Conservation (phyloP, 2,888 invertebrate genomes). For the Chromoteleia sp. region DNA sequence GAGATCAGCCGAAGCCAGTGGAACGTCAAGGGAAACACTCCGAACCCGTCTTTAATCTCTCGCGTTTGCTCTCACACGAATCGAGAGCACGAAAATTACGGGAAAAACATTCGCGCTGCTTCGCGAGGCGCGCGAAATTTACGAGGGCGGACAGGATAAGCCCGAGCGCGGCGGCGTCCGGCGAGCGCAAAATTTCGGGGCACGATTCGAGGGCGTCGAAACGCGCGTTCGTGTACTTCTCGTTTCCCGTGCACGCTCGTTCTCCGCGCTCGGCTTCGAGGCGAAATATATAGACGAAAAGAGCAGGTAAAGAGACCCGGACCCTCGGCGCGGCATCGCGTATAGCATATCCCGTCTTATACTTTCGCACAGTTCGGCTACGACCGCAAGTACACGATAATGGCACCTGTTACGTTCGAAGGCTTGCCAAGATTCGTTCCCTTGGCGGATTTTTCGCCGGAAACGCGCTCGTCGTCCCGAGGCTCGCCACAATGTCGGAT, state of each 20-base stretch:
- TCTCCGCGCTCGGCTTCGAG: not conserved
- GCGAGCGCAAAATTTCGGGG: too few relatives aligned
- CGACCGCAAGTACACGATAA: conserved; percentile 67
- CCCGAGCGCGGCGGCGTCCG: too few relatives aligned
- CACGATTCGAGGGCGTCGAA: not conserved
- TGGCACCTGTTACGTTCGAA: conserved; percentile 69
- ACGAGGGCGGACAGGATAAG: too few relatives aligned
- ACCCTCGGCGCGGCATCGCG: not conserved
- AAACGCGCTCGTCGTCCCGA: conserved; percentile 33
- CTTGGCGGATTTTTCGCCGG: conserved; percentile 48
- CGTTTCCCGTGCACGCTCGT: too few relatives aligned
- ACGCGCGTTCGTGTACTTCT: not conserved
- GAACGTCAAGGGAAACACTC: not conserved
- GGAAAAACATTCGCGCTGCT: too few relatives aligned
- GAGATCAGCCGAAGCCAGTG: conserved; percentile 14
- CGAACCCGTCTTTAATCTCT: not conserved
- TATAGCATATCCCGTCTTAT: not conserved
- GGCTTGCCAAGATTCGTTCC: conserved; percentile 47
- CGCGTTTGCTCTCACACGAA: too few relatives aligned
- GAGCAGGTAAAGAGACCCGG: not conserved
- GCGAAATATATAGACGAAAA: too few relatives aligned
- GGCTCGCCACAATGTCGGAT: conserved; percentile 3
- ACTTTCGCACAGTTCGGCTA: conserved; percentile 24
- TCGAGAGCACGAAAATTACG: too few relatives aligned
- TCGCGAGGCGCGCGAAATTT: too few relatives aligned